Evolutionary conservation across 2,113 vertebrate species (phyloP).

Genomic region (Osmerus mordax): DNA sequence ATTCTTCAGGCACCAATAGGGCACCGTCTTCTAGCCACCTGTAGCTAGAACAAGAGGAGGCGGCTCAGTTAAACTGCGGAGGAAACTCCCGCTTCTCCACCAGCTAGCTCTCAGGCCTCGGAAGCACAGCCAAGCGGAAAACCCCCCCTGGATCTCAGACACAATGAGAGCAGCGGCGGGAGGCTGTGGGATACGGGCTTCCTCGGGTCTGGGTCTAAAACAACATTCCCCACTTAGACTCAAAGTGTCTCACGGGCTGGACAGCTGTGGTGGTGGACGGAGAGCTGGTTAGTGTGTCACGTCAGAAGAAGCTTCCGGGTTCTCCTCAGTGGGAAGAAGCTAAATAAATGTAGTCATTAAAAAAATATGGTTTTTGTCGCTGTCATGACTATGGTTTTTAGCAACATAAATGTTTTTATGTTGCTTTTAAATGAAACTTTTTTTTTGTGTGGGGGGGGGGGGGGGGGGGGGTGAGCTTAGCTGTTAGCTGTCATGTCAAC

Average conservation of each 20-base stretch:
- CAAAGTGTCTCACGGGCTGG: conserved; percentile 51
- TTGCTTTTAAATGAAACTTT: no score
- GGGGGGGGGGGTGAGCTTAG: conserved; percentile 44
- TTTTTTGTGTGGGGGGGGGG: conserved; percentile 31
- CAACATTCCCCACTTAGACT: conserved; percentile 57
- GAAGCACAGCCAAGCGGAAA: conserved; percentile 66
- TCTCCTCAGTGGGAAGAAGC: conserved; percentile 37
- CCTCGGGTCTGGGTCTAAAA: conserved; percentile 58
- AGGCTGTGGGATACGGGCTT: conserved; percentile 59
- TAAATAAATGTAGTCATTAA: no score
- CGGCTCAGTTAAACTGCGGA: conserved; percentile 36
- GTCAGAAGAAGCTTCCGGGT: not conserved
- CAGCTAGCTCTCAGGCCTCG: conserved; percentile 38
- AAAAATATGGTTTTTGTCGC: no score
- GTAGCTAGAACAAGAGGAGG: conserved; percentile 11
- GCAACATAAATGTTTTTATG: no score
- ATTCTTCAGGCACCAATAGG: no score
- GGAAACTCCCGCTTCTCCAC: conserved; percentile 46
- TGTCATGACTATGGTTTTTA: no score
- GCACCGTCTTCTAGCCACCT: conserved; percentile 15
- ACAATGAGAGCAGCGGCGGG: conserved; percentile 57
- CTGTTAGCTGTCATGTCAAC: conserved; percentile 42
- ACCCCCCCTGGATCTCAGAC: conserved; percentile 50
- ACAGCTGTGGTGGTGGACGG: conserved; percentile 58
- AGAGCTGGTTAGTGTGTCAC: conserved; percentile 21